These are phyloP conservation scores for Cuniculus paca DNA, from an alignment of 2,797 vertebrate species.

Conservation along the genomic window DNA sequence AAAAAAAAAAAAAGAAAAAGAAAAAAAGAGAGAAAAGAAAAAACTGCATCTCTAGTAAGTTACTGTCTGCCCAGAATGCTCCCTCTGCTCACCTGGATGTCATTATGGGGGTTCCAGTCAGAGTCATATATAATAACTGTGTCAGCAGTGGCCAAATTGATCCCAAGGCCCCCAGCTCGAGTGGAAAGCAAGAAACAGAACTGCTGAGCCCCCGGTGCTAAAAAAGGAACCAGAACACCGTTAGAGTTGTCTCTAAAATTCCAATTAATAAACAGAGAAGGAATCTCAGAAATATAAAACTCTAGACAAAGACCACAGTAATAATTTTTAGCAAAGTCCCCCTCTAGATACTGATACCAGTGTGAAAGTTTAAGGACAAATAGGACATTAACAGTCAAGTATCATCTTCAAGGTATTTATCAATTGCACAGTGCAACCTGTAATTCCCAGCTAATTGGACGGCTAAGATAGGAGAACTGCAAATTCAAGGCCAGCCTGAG, in stretches of 20 bases:
- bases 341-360: background rate
- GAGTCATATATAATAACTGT: constrained; percentile 99
- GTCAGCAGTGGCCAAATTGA: constrained; percentile 98
- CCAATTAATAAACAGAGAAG: constrained; percentile 20
- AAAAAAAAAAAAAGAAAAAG: too few species aligned
- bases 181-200: constrained; percentile 99
- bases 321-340: background rate
- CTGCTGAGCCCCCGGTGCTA: constrained; percentile 98
- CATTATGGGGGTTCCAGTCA: constrained; percentile 99
- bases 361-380: constrained; percentile 32
- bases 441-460: background rate
- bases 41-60: background rate
- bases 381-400: background rate
- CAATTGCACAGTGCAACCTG: background rate
- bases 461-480: background rate
- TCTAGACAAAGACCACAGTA: background rate
- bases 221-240: constrained; percentile 68
- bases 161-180: constrained; percentile 98
- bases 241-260: background rate
- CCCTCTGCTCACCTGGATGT: constrained; percentile 95
- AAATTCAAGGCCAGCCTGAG: background rate
- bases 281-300: background rate
- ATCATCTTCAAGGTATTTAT: constrained; percentile 30
- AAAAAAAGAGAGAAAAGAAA: too few species aligned
- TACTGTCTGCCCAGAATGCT: background rate